Base-by-base conservation (phyloP, 2,113 vertebrate genomes). In the Lepisosteus osseus region DNA sequence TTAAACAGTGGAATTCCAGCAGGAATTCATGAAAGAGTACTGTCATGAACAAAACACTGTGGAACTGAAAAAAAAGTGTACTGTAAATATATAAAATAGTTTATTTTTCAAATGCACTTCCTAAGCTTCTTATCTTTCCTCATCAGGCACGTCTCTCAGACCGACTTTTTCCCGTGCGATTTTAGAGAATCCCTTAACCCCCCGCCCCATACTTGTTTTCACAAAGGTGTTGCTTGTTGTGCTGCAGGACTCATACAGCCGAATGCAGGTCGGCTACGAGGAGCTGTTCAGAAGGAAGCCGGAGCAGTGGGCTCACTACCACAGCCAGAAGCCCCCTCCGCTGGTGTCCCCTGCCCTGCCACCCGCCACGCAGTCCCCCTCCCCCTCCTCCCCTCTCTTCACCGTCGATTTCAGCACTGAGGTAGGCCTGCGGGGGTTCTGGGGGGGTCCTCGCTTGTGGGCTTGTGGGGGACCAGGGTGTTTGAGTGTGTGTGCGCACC, bases 351-450 rank as follows among this genome's bases (percentile, higher is more conserved):
- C 91, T 72, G 64, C 90, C 7, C 87, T 92, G 81, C 87, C 92
- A 76, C 83, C 89, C 80, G 84, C 89, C 74, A 91, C 92, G 47
- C 90, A 92, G 76, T 90, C 94, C 80, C 90, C 92, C 76, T 93
- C 95, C 47, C 94, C 94, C 69, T 93, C 95, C 77, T 96, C 96
- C 79, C 95, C 96, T 74, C 93, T 96, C 71, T 97, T 98, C 86
- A 93, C 92, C 69, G 91, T 96, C 7, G 94, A 98, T 83, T 95
- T 97, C 78, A 89, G 92, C 77, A 79, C 91, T 41, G 95, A 98
- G 92, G 96, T 98, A 88, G 66, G 72, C 12, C 54, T 7, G 13
- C 15, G 7, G 59, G 3, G 11, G 29, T 29, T 29, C 29, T 29
- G 29, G 29, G 29, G 29, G 29, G 29, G 29, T 29, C 29, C 29